Conservation (phyloP, 2,113 vertebrate genomes). For the Romanogobio albipinnatus region DNA sequence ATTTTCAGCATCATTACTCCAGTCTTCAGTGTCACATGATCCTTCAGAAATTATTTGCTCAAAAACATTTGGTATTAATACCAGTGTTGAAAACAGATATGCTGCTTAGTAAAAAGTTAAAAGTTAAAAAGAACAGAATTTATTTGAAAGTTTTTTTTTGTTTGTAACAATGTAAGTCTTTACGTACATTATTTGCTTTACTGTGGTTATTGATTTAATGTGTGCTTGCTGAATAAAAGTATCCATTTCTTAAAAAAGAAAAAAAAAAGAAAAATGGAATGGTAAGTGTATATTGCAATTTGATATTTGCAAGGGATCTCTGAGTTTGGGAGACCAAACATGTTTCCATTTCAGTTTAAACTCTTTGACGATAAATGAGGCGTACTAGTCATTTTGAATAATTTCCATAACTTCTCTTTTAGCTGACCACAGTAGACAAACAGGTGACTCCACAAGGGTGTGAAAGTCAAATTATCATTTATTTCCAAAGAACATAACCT, state of each 20-base stretch:
- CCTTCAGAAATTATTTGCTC: background rate
- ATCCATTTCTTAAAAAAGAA: background rate
- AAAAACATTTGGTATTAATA: background rate
- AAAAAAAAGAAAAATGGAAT: background rate
- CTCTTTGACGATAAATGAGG: background rate
- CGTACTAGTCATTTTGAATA: background rate
- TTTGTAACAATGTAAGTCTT: background rate
- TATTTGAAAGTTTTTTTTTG: background rate
- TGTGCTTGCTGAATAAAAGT: background rate
- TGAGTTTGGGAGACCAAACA: background rate
- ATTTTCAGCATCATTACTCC: too few species aligned
- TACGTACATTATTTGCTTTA: background rate
- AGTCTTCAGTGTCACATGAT: background rate
- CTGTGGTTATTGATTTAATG: background rate
- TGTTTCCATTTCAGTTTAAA: background rate
- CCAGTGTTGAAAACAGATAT: background rate
- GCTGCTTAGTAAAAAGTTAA: background rate
- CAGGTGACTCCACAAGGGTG: background rate
- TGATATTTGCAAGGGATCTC: background rate
- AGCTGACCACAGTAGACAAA: background rate
- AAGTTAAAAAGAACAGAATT: background rate
- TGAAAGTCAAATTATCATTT: background rate
- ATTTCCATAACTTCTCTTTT: background rate
- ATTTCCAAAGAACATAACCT: background rate
- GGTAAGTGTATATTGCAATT: background rate